Percentiles rank a stretch among this genome's conserved stretches.
Conservation (phyloP, 1,140 invertebrate genomes). For the Ips nitidus region DNA sequence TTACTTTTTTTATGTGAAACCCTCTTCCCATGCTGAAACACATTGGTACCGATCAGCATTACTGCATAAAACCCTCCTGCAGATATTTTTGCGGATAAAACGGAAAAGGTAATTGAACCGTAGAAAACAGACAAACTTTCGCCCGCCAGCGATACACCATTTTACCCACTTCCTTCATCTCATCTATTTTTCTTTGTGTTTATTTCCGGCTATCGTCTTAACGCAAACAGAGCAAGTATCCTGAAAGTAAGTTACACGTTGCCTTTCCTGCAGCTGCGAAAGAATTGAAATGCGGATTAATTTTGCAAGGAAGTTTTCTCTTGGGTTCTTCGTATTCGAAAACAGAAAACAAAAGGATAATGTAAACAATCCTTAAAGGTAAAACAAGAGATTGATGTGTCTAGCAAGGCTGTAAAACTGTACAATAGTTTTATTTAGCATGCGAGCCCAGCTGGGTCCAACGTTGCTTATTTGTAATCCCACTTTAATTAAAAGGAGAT, state of each 20-base stretch:
- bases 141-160: too few species aligned
- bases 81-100: too few species aligned
- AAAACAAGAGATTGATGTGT: background rate
- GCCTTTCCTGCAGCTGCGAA: background rate
- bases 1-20: too few species aligned
- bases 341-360: background rate
- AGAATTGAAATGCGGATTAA: background rate
- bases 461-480: slow-evolving; percentile 14
- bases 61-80: too few species aligned
- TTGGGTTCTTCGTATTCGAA: background rate
- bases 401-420: background rate
- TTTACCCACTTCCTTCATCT: background rate
- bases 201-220: background rate
- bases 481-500: slow-evolving; percentile 21
- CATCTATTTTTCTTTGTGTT: background rate
- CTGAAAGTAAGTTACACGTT: background rate
- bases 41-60: too few species aligned
- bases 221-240: background rate
- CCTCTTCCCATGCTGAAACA: too few species aligned
- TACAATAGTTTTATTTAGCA: background rate
- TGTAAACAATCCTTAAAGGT: background rate
- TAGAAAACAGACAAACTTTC: too few species aligned
- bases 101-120: too few species aligned
- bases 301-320: background rate
- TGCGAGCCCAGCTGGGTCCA: slow-evolving; percentile 4